Percentiles rank a stretch among this genome's conserved stretches.
Evolutionary conservation across 2,888 invertebrate genomes (phyloP).

Genomic region (Agonopterix alstromeriana): DNA sequence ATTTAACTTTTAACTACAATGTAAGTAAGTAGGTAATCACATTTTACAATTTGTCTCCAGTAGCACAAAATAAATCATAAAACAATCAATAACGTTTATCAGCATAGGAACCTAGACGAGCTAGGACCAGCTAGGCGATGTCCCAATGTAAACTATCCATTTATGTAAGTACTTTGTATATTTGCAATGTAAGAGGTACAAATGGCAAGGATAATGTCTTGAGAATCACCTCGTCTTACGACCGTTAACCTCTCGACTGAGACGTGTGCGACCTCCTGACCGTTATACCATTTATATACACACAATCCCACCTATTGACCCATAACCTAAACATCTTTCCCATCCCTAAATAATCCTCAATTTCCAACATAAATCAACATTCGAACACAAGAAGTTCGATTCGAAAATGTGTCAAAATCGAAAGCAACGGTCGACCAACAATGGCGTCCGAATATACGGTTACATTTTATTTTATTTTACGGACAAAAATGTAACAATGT

Average conservation of each 20-base stretch:
- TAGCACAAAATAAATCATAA: too few species aligned
- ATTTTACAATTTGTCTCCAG: too few species aligned
- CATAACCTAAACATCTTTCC: constrained; percentile 57
- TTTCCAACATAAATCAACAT: constrained; percentile 63
- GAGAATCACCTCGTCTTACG: constrained; percentile 2
- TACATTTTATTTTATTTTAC: constrained; percentile 62
- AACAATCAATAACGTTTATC: too few species aligned
- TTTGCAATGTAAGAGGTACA: background rate
- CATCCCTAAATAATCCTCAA: constrained; percentile 37
- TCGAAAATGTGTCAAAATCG: constrained; percentile 67
- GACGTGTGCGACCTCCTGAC: constrained; percentile 63
- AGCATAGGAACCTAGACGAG: too few species aligned
- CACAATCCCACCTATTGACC: constrained; percentile 62
- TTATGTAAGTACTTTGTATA: background rate
- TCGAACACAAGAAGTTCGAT: constrained; percentile 57
- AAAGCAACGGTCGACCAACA: constrained; percentile 58
- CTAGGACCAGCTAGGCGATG: too few species aligned
- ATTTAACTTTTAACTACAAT: too few species aligned
- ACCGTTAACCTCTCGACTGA: constrained; percentile 60
- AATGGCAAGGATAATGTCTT: background rate
- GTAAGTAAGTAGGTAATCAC: too few species aligned
- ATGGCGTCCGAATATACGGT: constrained; percentile 47
- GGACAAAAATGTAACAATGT: constrained; percentile 66
- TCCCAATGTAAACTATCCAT: too few species aligned
- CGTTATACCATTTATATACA: constrained; percentile 52